phyloP scores from a whole-genome alignment of 2,113 vertebrate genomes.

The Rhinichthys klamathensis region DNA sequence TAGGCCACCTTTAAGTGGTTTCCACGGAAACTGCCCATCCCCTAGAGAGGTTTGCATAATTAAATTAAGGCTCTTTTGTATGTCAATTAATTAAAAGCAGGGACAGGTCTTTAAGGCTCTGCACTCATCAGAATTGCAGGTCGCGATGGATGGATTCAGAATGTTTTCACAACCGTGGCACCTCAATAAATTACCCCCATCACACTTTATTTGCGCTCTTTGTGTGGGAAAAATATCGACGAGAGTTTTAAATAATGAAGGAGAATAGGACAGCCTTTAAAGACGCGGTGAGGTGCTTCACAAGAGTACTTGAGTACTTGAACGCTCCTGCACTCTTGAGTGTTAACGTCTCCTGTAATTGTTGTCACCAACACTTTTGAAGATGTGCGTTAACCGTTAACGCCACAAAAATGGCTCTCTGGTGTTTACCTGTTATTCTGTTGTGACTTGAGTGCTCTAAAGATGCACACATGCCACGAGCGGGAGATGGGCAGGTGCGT shows the following conservation, averaged over 20 bases:
- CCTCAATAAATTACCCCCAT: conserved; percentile 53
- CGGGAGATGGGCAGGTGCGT: conserved; percentile 54
- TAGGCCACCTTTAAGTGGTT: conserved; percentile 78
- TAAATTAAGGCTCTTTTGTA: conserved; percentile 83
- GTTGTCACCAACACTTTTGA: conserved; percentile 23
- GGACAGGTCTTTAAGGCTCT: conserved; percentile 64
- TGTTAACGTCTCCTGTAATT: conserved; percentile 8
- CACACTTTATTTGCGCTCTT: conserved; percentile 39
- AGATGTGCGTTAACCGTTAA: background rate
- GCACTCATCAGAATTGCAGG: conserved; percentile 48
- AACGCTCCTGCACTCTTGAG: background rate
- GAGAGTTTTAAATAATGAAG: conserved; percentile 45
- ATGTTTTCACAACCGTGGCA: conserved; percentile 53
- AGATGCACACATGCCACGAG: conserved; percentile 15
- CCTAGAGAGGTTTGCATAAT: conserved; percentile 80
- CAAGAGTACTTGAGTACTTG: background rate
- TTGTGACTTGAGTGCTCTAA: conserved; percentile 6
- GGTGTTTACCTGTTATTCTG: conserved; percentile 34
- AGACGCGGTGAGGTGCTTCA: conserved; percentile 9
- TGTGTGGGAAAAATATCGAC: conserved; percentile 52
- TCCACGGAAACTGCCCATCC: conserved; percentile 78
- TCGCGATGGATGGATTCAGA: conserved; percentile 28
- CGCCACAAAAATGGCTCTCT: background rate
- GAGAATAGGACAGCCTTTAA: conserved; percentile 28
- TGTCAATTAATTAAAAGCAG: conserved; percentile 83